Conservation (phyloP, 1,140 invertebrate genomes). For the Chymomyza costata region DNA sequence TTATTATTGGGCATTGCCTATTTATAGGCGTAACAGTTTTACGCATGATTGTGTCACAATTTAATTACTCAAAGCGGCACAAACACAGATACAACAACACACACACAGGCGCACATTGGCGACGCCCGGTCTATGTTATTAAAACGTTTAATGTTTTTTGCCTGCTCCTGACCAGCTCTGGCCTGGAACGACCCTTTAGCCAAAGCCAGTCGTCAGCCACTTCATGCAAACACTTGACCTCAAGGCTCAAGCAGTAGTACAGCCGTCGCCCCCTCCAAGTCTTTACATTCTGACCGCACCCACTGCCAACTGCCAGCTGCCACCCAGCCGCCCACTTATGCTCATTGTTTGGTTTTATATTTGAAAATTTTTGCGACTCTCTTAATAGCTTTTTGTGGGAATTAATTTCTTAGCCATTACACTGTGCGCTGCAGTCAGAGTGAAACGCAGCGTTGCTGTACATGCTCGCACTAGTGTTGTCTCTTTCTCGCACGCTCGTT, state of each 20-base stretch:
- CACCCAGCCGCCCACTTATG: no score
- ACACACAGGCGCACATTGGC: slow-evolving; percentile 8
- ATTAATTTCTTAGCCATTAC: slow-evolving; percentile 68
- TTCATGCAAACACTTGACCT: slow-evolving; percentile 33
- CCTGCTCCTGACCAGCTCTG: no score
- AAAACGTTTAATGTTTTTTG: slow-evolving; percentile 32
- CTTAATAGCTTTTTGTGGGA: slow-evolving; percentile 71
- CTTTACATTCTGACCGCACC: not conserved
- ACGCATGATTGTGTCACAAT: slow-evolving; percentile 46
- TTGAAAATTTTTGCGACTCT: slow-evolving; percentile 69
- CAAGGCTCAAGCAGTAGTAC: slow-evolving; percentile 13
- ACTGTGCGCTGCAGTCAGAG: slow-evolving; percentile 18
- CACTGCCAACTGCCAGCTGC: no score
- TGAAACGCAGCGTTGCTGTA: slow-evolving; percentile 32
- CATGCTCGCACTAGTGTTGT: slow-evolving; percentile 1
- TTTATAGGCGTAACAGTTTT: slow-evolving; percentile 35
- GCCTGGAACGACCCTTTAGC: not conserved
- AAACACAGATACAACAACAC: slow-evolving; percentile 8
- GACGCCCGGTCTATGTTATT: slow-evolving; percentile 22
- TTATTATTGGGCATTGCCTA: slow-evolving; percentile 66
- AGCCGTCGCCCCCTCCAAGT: not conserved
- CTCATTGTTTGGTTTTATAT: slow-evolving; percentile 70
- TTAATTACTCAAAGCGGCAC: slow-evolving; percentile 50
- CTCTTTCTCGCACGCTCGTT: not conserved
- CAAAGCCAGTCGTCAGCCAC: slow-evolving; percentile 8